A percentile compares a stretch with the other conserved stretches of the same genome.
Evolutionary conservation across 1,140 invertebrate genomes (phyloP).

Genomic region (Leptinotarsa defecta): DNA sequence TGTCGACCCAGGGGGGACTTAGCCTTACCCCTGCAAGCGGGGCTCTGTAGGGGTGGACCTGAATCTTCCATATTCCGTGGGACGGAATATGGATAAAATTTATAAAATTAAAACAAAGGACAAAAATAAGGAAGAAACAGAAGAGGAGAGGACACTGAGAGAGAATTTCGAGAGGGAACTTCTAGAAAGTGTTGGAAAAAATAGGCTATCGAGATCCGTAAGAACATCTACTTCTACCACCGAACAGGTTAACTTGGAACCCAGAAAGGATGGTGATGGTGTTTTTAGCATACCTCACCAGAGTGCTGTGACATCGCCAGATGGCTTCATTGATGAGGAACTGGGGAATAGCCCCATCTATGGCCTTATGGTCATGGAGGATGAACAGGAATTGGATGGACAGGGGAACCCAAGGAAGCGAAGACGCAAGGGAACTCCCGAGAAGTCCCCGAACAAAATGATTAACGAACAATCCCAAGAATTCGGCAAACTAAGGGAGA

Average conservation of each 20-base stretch:
- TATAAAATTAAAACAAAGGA: not conserved
- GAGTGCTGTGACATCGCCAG: not conserved
- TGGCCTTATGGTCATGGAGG: not conserved
- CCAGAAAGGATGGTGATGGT: not conserved
- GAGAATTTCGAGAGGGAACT: not conserved
- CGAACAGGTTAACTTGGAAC: not conserved
- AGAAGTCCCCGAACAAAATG: not conserved
- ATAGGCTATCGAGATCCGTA: not conserved
- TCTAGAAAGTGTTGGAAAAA: not conserved
- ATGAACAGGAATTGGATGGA: not conserved
- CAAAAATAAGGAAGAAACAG: not conserved
- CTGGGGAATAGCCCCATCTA: not conserved
- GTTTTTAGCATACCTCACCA: not conserved
- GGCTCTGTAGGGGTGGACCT: slow-evolving; percentile 9
- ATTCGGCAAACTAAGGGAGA: not conserved
- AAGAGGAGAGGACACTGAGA: not conserved
- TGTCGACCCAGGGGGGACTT: not conserved
- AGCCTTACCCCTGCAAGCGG: slow-evolving; percentile 9
- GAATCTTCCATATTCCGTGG: too few relatives aligned
- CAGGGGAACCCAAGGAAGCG: not conserved
- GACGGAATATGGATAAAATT: not conserved
- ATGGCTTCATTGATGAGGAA: not conserved
- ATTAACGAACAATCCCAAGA: not conserved
- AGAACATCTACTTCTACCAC: not conserved
- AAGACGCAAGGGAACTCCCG: not conserved